Base-by-base conservation (phyloP, 2,113 vertebrate species). In the Cephalopholis sonnerati region DNA sequence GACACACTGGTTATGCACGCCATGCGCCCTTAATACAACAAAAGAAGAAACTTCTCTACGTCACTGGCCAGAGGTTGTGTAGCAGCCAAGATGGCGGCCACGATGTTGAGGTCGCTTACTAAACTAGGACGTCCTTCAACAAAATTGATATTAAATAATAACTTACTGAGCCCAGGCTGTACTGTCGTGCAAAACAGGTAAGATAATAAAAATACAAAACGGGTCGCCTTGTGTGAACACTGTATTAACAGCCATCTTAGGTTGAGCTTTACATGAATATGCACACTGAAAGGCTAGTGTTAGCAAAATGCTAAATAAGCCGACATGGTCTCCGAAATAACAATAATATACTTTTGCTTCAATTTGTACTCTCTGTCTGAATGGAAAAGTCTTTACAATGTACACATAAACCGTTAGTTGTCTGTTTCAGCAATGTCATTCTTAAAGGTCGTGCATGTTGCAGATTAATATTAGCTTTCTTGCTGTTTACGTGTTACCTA, bases 101-200 rank as follows among this genome's bases (percentile, higher is more conserved):
- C 91, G 18, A 91, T 96, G 90, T 87, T 96, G 91, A 95, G 95
- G 95, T 95, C 94, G 95, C 87, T 96, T 7, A 44, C 67, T 1
- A 94, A 88, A 85, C 61, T 96, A 51, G 92, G 94, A 94, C 95
- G 95, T 95, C 96, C 95, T 96, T 96, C 95, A 95, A 74, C 88
- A 50, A 93, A 91, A 91, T 18, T 92, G 17, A 67, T 95, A 54
- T 86, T 95, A 74, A 93, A 87, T 20, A 91, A 68, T 77, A 89
- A 81, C 81, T 24, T 80, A 18, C 44, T 90, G 57, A 89, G 67
- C 3, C 93, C 94, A 17, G 58, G 90, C 24, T 94, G 93, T 50
- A 67, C 73, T 55, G 82, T 95, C 16, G 87, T 95, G 69, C 95
- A 95, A 54, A 95, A 84, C 82, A 94, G 96, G 96, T 96, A 83